Evolutionary conservation across 2,113 vertebrate species (phyloP).

Genomic region (Rhizomys pruinosus): DNA sequence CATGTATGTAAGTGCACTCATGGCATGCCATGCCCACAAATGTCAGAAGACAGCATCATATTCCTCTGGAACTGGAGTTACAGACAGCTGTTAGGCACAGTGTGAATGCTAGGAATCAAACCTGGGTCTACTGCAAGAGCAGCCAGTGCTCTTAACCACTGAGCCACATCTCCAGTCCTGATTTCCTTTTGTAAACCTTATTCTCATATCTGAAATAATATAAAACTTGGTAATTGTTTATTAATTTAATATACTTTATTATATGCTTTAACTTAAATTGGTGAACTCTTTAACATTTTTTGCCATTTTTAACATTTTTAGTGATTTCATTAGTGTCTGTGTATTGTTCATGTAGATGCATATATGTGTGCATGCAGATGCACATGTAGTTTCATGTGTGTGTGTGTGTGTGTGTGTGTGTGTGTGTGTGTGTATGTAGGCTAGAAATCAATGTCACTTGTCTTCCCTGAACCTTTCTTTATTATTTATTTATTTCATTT

Average conservation of each 20-base stretch:
- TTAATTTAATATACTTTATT: not conserved
- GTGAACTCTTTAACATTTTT: not conserved
- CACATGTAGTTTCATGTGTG: too few relatives aligned
- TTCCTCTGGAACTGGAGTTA: too few relatives aligned
- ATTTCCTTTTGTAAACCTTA: slow-evolving; percentile 9
- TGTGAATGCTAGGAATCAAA: too few relatives aligned
- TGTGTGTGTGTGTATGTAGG: not conserved
- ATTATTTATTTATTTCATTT: too few relatives aligned
- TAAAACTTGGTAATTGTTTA: not conserved
- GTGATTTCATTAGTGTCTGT: not conserved
- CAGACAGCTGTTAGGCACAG: too few relatives aligned
- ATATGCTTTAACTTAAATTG: not conserved
- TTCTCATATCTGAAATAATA: slow-evolving; percentile 6
- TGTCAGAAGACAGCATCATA: too few relatives aligned
- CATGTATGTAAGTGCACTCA: too few relatives aligned
- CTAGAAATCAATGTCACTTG: not conserved
- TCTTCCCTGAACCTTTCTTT: not conserved
- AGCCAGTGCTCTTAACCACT: too few relatives aligned
- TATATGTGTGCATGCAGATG: too few relatives aligned
- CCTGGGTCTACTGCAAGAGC: too few relatives aligned
- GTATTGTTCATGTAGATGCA: not conserved
- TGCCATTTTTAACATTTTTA: not conserved
- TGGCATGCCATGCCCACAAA: too few relatives aligned
- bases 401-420: not conserved
- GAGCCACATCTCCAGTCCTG: too few relatives aligned